Conservation (phyloP, 2,797 vertebrate species). For the Morus bassanus region DNA sequence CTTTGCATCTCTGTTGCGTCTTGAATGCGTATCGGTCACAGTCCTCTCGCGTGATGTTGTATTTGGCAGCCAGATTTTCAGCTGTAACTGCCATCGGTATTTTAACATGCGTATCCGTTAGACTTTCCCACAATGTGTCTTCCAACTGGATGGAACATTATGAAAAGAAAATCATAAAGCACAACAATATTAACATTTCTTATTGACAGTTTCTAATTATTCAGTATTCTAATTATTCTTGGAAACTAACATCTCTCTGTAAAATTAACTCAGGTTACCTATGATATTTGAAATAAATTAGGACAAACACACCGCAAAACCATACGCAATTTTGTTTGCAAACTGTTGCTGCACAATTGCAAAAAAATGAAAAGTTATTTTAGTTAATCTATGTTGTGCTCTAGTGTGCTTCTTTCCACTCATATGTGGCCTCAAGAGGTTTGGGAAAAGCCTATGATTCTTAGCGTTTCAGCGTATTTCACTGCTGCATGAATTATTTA, state of each 20-base stretch:
- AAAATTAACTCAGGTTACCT: background rate
- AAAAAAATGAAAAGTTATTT: background rate
- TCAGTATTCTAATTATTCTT: background rate
- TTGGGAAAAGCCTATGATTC: background rate
- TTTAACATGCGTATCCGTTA: constrained; percentile 89
- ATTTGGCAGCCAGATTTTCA: constrained; percentile 91
- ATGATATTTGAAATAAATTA: background rate
- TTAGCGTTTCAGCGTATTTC: background rate
- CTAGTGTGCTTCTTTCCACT: background rate
- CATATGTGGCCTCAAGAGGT: background rate
- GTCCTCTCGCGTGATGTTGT: constrained; percentile 86
- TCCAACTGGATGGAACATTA: constrained; percentile 80
- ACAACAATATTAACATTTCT: background rate
- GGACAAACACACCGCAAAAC: background rate
- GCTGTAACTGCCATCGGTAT: constrained; percentile 92
- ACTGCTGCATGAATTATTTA: background rate
- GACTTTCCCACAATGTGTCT: constrained; percentile 87
- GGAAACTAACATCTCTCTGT: background rate
- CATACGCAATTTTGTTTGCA: background rate
- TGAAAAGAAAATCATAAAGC: background rate
- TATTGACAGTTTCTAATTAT: background rate
- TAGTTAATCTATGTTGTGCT: background rate
- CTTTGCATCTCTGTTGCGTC: constrained; percentile 93
- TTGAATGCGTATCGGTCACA: constrained; percentile 87
- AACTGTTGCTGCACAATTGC: too few species aligned